phyloP scores from a whole-genome alignment of 2,888 invertebrate genomes.

The Clunio marinus region DNA sequence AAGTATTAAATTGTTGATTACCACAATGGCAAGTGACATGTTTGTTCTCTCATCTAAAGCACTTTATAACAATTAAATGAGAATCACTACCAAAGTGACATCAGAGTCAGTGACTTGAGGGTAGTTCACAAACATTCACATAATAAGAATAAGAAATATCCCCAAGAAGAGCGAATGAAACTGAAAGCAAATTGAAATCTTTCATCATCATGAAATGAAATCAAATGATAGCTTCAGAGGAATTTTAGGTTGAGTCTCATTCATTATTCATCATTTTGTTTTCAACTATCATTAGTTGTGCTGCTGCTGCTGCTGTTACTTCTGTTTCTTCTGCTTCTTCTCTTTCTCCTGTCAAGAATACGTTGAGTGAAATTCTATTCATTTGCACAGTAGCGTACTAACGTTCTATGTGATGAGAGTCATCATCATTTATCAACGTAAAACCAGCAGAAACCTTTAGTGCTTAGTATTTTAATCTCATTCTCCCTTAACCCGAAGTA shows the following conservation, averaged over 20 bases:
- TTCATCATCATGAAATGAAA: neutral
- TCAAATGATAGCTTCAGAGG: neutral
- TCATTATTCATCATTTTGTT: conserved; percentile 24
- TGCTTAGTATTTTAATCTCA: too few relatives aligned
- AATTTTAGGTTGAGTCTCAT: neutral
- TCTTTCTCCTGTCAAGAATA: neutral
- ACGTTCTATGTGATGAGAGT: conserved; percentile 18
- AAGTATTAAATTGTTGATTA: too few relatives aligned
- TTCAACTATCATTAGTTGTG: conserved; percentile 14
- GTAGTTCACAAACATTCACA: too few relatives aligned
- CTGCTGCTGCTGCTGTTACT: neutral
- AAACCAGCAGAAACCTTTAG: too few relatives aligned
- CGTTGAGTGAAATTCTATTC: conserved; percentile 16
- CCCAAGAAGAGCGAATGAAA: too few relatives aligned
- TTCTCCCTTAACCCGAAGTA: too few relatives aligned
- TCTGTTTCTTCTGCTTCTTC: neutral
- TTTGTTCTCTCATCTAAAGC: too few relatives aligned
- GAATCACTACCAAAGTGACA: too few relatives aligned
- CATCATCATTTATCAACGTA: conserved; percentile 21
- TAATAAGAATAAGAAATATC: too few relatives aligned
- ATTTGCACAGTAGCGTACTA: conserved; percentile 35
- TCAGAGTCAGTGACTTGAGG: too few relatives aligned
- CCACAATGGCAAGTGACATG: too few relatives aligned
- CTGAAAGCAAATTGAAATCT: conserved; percentile 14
- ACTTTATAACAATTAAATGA: too few relatives aligned